Evolutionary conservation across 2,888 invertebrate genomes (phyloP).

Genomic region (Julus scandinavius): DNA sequence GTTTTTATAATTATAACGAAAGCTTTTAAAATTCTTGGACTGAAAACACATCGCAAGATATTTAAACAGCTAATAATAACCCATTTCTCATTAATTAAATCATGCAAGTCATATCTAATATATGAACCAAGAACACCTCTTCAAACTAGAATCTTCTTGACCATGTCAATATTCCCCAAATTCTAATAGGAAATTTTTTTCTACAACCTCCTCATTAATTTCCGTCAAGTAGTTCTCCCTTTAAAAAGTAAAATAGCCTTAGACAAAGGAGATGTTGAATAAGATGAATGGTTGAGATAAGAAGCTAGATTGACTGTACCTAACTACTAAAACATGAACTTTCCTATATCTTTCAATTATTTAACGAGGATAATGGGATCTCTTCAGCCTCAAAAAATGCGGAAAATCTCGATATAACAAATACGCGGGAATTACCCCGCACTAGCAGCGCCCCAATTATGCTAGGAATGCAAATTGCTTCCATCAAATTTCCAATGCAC

Average conservation of each 20-base stretch:
- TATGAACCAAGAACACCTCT: too few species aligned
- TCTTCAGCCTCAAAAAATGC: slow-evolving; percentile 44
- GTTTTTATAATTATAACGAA: too few species aligned
- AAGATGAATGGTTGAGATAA: slow-evolving; percentile 37
- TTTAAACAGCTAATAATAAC: too few species aligned
- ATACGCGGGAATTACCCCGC: neutral
- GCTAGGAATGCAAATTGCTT: slow-evolving; percentile 47
- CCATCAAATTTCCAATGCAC: slow-evolving; percentile 48
- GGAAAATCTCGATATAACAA: slow-evolving; percentile 42
- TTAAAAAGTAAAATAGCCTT: slow-evolving; percentile 7
- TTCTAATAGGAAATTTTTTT: too few species aligned
- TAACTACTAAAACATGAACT: slow-evolving; percentile 40
- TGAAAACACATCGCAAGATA: too few species aligned
- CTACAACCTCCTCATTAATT: too few species aligned
- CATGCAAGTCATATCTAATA: too few species aligned
- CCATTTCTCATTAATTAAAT: too few species aligned
- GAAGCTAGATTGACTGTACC: slow-evolving; percentile 2
- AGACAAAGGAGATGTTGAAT: neutral
- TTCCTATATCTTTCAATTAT: slow-evolving; percentile 40
- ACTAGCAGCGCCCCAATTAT: slow-evolving; percentile 26
- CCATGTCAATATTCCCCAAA: too few species aligned
- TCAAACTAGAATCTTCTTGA: too few species aligned
- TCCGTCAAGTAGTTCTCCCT: neutral
- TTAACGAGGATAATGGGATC: slow-evolving; percentile 37
- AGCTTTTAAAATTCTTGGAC: too few species aligned